Conservation (phyloP, 2,113 vertebrate genomes). For the Puffinus mauretanicus region DNA sequence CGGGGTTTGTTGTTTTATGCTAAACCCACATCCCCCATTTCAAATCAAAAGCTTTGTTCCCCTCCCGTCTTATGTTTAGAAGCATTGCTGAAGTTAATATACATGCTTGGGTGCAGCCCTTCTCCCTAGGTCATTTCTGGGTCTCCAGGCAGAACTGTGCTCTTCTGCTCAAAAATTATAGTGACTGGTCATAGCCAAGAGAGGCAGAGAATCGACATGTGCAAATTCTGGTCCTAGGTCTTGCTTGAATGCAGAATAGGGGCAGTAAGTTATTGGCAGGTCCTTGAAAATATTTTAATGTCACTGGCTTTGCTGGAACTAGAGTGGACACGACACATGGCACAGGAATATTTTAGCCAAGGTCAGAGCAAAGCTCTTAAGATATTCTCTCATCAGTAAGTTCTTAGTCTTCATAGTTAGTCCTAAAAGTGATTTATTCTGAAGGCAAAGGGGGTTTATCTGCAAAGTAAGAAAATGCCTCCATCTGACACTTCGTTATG, state of each 20-base stretch:
- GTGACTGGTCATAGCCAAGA: not conserved
- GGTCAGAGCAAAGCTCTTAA: not conserved
- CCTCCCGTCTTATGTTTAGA: not conserved
- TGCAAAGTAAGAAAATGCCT: not conserved
- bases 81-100: not conserved
- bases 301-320: not conserved
- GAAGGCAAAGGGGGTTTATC: not conserved
- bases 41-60: not conserved
- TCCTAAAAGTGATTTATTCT: not conserved
- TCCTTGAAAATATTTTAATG: not conserved
- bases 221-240: not conserved
- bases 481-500: not conserved
- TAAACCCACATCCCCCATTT: not conserved
- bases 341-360: not conserved
- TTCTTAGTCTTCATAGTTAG: not conserved
- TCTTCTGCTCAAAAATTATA: not conserved
- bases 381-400: not conserved
- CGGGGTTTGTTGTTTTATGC: not conserved
- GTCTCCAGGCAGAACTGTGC: not conserved
- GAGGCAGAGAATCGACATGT: not conserved
- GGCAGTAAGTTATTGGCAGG: not conserved
- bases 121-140: not conserved
- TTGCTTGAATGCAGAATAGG: not conserved
- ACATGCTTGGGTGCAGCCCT: not conserved
- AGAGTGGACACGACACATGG: accelerated